Conservation (phyloP, 2,113 vertebrate genomes). For the Hiodon tergisus region DNA sequence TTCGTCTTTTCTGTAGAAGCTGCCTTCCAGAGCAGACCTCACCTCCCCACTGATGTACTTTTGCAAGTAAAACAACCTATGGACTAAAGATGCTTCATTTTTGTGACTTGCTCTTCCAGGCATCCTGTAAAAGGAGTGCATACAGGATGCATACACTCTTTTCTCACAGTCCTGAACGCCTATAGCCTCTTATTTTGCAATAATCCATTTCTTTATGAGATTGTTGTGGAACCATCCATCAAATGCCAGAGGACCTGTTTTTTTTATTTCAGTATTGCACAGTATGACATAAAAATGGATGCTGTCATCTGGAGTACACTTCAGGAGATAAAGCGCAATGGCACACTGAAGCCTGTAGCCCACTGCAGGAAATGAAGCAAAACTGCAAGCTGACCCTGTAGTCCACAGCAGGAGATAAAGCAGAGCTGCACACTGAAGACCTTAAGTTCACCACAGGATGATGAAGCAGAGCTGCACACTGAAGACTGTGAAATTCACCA, state of each 20-base stretch:
- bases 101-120: not conserved
- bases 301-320: not conserved
- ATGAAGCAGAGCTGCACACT: no score
- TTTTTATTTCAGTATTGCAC: not conserved
- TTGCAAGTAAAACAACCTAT: conserved; percentile 33
- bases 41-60: conserved; percentile 33
- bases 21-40: conserved; percentile 29
- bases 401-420: not conserved
- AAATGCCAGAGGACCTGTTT: not conserved
- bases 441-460: no score
- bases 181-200: conserved; percentile 1
- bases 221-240: conserved; percentile 5
- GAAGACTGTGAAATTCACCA: no score
- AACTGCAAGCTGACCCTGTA: not conserved
- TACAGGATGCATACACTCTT: not conserved
- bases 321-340: not conserved
- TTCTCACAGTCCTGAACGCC: conserved; percentile 7
- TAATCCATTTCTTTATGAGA: not conserved
- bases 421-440: not conserved
- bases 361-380: not conserved
- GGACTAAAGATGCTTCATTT: conserved; percentile 11
- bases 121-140: not conserved
- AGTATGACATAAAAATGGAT: not conserved
- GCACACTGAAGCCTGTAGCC: not conserved
- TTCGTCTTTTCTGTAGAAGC: conserved; percentile 22